Evolutionary conservation across 1,140 invertebrate species (phyloP).

Genomic region (Zaprionus vittiger): DNA sequence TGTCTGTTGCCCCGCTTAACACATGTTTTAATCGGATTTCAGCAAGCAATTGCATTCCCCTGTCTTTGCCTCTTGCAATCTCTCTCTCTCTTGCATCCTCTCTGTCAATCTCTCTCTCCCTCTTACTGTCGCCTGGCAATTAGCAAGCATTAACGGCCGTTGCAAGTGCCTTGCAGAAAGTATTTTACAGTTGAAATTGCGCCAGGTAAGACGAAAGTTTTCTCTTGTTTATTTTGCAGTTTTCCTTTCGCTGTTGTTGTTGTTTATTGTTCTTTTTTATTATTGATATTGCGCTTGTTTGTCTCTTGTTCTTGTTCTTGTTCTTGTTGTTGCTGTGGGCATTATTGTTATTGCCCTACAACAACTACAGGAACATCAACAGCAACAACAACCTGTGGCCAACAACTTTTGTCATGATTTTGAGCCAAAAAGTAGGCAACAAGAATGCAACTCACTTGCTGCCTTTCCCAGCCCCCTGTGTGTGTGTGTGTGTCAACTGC

Average conservation of each 20-base stretch:
- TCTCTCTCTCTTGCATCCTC: neutral
- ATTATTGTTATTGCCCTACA: conserved; percentile 28
- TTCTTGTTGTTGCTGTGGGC: conserved; percentile 15
- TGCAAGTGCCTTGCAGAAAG: conserved; percentile 2
- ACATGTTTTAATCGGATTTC: conserved; percentile 4
- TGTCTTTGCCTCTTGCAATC: neutral
- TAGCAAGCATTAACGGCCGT: conserved; percentile 17
- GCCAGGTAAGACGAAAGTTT: conserved; percentile 23
- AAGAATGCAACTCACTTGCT: conserved; percentile 15
- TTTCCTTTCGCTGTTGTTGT: neutral
- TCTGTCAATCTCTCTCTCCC: neutral
- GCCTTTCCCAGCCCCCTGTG: neutral
- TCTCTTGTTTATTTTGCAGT: conserved; percentile 1
- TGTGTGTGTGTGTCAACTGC: conserved; percentile 30
- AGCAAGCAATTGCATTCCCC: neutral
- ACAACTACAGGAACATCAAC: conserved; percentile 4
- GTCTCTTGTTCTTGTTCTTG: neutral
- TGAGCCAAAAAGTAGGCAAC: conserved; percentile 48
- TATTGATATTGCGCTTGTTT: conserved; percentile 42
- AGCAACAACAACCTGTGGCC: conserved; percentile 27
- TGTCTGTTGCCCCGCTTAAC: neutral
- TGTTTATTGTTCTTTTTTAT: conserved; percentile 10
- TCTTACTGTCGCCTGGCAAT: conserved; percentile 7
- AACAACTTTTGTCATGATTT: conserved; percentile 50
- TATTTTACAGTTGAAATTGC: conserved; percentile 18